phyloP scores from a whole-genome alignment of 2,797 vertebrate genomes.

The Poecilia picta region DNA sequence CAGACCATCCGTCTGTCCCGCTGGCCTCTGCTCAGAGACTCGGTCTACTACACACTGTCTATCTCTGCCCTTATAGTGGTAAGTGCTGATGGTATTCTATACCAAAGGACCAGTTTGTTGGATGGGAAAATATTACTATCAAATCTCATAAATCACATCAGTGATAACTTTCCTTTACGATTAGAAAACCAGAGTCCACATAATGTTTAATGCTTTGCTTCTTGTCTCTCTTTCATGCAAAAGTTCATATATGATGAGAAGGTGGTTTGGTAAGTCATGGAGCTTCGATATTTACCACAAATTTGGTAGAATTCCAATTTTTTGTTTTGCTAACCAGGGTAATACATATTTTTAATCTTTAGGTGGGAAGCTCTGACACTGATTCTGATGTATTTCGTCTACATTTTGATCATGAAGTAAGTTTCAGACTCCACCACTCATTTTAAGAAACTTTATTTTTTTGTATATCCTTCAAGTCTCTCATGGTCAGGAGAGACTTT shows the following conservation, averaged over 20 bases:
- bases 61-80: constrained; percentile 91
- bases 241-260: constrained; percentile 96
- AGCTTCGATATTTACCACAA: not conserved
- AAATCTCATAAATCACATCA: not conserved
- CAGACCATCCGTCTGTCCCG: constrained; percentile 78
- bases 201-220: too few relatives aligned
- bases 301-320: not conserved
- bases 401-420: constrained; percentile 98
- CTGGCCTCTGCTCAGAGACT: constrained; percentile 92
- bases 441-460: not conserved
- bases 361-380: constrained; percentile 95
- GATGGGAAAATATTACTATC: not conserved
- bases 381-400: constrained; percentile 89
- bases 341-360: constrained; percentile 23
- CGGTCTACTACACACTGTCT: constrained; percentile 89
- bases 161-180: not conserved
- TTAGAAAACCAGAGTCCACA: constrained; percentile 1
- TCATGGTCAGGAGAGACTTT: not conserved
- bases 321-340: not conserved
- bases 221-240: constrained; percentile 43
- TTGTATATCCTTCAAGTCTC: not conserved
- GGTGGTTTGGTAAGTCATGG: constrained; percentile 87
- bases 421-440: constrained; percentile 52
- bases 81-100: constrained; percentile 44
- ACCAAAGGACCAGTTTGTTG: not conserved